Base-by-base conservation (phyloP, 2,113 vertebrate species). In the Scartelaos histophorus region DNA sequence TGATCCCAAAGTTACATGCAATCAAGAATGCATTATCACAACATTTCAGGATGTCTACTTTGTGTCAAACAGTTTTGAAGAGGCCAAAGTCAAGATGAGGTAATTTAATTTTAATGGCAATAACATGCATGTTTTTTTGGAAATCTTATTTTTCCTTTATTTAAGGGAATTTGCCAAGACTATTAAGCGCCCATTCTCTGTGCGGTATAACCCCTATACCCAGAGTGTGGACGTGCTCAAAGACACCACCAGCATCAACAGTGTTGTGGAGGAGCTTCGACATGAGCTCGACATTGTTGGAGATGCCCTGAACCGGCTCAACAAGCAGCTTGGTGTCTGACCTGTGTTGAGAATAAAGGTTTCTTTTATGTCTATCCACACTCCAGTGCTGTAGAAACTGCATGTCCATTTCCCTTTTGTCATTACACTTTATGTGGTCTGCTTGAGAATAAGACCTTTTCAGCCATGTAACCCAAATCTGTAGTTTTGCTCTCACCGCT, bases 81-180 rank as follows among this genome's bases (percentile, higher is more conserved):
- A 98, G 75, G 96, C 97, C 88, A 98, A 98, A 88, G 95, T 96
- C 76, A 97, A 96, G 82, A 97, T 98, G 96, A 97, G 96, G 97
- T 98, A 88, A 47, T 64, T n/a, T 46, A 19, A 13, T 21, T 49
- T 7, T 49, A 0, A 10, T 66, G 17, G 19, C 62, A 29, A 19
- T 25, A 29, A 34, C 15, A 61, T 25, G n/a, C 3, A 34, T 29
- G 22, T 6, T 60, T 61, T 6, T 7, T 13, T 34, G 6, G 58
- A 34, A 7, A 13, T 68, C 43, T 35, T 53, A 58, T 34, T 12
- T 29, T 43, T 12, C 17, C 21, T 15, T 46, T 24, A 67, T 80
- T 83, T 79, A 19, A 99, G 98, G 89, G 98, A 99, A 88, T 99
- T 99, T 91, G 95, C 97, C 69, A 98, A 98, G 94, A 98, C 96